phyloP scores from a whole-genome alignment of 1,140 invertebrate genomes.

The Lepidurus arcticus region DNA sequence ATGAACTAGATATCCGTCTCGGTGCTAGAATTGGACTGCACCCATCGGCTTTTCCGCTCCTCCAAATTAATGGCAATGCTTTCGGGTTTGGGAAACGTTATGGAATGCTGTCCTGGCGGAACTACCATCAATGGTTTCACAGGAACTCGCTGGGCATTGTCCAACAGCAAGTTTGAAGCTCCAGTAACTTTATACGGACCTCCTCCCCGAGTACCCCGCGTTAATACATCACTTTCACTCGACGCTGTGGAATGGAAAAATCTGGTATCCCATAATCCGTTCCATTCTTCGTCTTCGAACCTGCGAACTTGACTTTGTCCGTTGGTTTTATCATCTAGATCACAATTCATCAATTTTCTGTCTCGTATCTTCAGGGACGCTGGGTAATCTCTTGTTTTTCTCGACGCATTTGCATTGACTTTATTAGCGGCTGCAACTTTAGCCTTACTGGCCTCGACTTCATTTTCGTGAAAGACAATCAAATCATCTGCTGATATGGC shows the following conservation, averaged over 20 bases:
- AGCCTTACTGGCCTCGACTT: not conserved
- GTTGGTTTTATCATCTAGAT: not conserved
- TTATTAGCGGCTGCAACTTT: not conserved
- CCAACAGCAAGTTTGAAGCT: not conserved
- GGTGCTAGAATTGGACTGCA: not conserved
- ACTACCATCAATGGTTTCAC: not conserved
- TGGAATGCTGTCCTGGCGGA: constrained; percentile 1
- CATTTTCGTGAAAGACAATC: not conserved
- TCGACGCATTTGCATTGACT: not conserved
- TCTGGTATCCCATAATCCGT: not conserved
- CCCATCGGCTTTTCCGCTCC: not conserved
- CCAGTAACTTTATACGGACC: not conserved
- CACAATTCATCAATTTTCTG: not conserved
- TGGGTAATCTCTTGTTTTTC: not conserved
- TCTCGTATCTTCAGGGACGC: not conserved
- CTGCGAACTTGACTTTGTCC: not conserved
- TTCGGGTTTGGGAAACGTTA: not conserved
- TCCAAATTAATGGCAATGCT: not conserved
- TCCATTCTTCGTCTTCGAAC: constrained; percentile 8
- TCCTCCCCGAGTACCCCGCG: not conserved
- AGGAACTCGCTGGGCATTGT: not conserved
- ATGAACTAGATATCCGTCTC: constrained; percentile 15
- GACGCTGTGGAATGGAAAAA: not conserved
- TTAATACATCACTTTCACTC: not conserved
- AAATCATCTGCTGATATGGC: not conserved